Evolutionary conservation across 2,113 vertebrate species (phyloP), one percentile per base, ranked within the genome.

Genomic region (Leucosticte australis): DNA sequence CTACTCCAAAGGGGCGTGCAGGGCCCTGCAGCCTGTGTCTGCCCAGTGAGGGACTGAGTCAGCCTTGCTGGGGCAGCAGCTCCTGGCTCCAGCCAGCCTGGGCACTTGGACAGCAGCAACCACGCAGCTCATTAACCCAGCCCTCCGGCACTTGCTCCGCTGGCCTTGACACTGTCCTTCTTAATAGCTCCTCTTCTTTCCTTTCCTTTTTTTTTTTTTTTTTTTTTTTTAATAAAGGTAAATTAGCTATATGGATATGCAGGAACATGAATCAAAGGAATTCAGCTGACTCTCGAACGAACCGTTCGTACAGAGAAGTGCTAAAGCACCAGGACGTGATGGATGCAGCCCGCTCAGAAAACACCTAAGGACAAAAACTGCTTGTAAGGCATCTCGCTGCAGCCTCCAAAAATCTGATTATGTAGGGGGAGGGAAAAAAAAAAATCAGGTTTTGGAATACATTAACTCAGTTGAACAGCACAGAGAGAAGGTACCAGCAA

Each of bases 351-450:
- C 0, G 2, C 68, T 89, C 17, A 22, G 60, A 86, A 95, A 95
- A 80, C 88, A 96, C 88, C 81, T 65, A 68, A 76, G 93, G 77
- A 87, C 46, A 92, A 89, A 95, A 93, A 22, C 39, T 74, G 82
- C 68, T 90, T 81, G 55, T 53, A 31, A 95, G 63, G 79, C 87
- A 88, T 57, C 85, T 84, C 47, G 21, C 75, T 4, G 5, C 90
- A 83, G 59, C 85, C 89, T 94, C 80, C 92, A 84, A 80, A 96
- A 96, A 96, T 78, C 67, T 86, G 75, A 78, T 96, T 92, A 78
- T 1, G 5, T 59, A 16, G 56, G 24, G 63, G 16, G 28, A 70
- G n/a, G 14, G 2, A 8, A 11, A 33, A 37, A 46, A 49, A 41
- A 89, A 82, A 73, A 37, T 33, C 56, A 55, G 30, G 39, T 74